Conservation (phyloP, 2,113 vertebrate genomes). For the mouse (Mus musculus) region GRCm39 chr9:32811001-32811500, state of each 20-base stretch:
- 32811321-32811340: constrained; percentile 58
- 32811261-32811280: not conserved
- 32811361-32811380: not conserved
- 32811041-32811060: not conserved
- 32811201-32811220: constrained; percentile 49
- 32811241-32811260: constrained; percentile 67
- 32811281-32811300: not conserved
- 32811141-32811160: constrained; percentile 63
- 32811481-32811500: not conserved
- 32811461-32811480: not conserved
- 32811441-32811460: not conserved
- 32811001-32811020: constrained; percentile 12
- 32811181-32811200: constrained; percentile 34
- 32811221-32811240: constrained; percentile 61
- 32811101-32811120: constrained; percentile 63
- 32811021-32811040: not conserved
- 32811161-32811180: constrained; percentile 22
- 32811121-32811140: constrained; percentile 78
- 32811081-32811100: constrained; percentile 59
- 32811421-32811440: not conserved
- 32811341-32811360: constrained; percentile 41
- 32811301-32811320: not conserved
- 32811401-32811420: not conserved
- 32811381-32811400: not conserved
- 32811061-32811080: constrained; percentile 42